Base-by-base conservation (phyloP, 1,140 invertebrate genomes). In the Ceratina calcarata region DNA sequence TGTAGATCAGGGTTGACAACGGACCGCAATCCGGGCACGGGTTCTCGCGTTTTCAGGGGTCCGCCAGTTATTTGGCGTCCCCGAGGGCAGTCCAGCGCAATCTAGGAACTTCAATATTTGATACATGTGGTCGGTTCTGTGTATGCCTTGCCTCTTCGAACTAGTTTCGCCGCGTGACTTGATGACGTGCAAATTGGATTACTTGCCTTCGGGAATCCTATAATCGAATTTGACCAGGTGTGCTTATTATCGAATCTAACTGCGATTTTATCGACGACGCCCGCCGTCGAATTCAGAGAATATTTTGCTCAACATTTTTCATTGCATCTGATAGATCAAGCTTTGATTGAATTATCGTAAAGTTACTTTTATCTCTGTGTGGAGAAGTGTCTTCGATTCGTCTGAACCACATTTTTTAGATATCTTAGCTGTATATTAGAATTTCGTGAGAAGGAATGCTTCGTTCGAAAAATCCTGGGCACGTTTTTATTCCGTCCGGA, bases 91-190 rank as follows among this genome's bases (percentile, higher is more conserved):
- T 79, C 80, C 76, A 60, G 62, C 60, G 75, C 82, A 87, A 84
- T 84, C 78, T 74, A 51, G 75, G 60, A 87, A 87, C 85, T 84
- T 87, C 86, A 87, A 87, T 87, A 87, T 87, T 87, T 87, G 85
- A 86, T 86, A 86, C 81, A 76, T 37, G 67, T 69, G 81, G 83
- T 82, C 60, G 70, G 67, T 74, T 67, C 70, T 75, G 55, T 60
- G 67, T 45, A 45, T 45, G 37, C 37, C 67, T 22, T n/a, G 22
- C 58, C 58, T 85, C 80, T 85, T 85, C 80, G 76, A 85, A 76
- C 83, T 60, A 76, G 80, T 85, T 85, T 82, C 83, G 45, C 68
- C 76, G 72, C 72, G 65, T 83, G 83, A 73, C 84, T 85, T 80
- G 84, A 85, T 85, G 80, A 86, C 80, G 83, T 82, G 83, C 83